phyloP scores from a whole-genome alignment of 2,888 invertebrate genomes.

The Synergus japonicus region DNA sequence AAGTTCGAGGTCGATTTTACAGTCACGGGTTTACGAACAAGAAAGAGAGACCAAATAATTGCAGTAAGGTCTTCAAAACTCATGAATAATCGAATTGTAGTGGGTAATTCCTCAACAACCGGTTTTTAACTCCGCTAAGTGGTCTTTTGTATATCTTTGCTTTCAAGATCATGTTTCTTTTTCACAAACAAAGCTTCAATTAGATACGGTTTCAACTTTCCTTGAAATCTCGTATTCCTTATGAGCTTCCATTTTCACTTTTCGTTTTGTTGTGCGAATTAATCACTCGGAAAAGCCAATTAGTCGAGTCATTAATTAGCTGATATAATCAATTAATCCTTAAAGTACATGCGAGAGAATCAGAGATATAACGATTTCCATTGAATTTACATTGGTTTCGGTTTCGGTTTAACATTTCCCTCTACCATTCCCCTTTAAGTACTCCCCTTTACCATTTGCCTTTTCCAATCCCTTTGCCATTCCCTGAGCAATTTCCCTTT shows the following conservation, averaged over 20 bases:
- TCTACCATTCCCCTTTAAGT: too few species aligned
- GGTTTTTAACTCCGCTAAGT: slow-evolving; percentile 57
- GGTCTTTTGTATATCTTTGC: slow-evolving; percentile 22
- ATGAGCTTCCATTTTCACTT: not conserved
- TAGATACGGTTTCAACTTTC: slow-evolving; percentile 3
- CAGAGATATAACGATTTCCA: too few species aligned
- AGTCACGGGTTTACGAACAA: slow-evolving; percentile 58
- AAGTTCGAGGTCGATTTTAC: slow-evolving; percentile 61
- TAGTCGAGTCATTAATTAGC: not conserved
- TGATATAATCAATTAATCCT: not conserved
- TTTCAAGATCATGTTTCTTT: not conserved
- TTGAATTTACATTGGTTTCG: too few species aligned
- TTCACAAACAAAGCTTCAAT: slow-evolving; percentile 4
- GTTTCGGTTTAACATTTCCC: too few species aligned
- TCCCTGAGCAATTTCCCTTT: too few species aligned
- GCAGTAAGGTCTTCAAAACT: slow-evolving; percentile 56
- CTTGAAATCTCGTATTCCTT: not conserved
- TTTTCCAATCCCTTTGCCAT: too few species aligned
- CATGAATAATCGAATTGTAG: slow-evolving; percentile 58
- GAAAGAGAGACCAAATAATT: slow-evolving; percentile 47
- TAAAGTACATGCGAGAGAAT: not conserved
- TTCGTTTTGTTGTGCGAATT: not conserved
- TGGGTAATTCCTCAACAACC: slow-evolving; percentile 60
- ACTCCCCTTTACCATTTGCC: too few species aligned
- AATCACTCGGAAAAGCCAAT: not conserved